Percentiles rank a stretch among this genome's conserved stretches.
phyloP scores from a whole-genome alignment of 2,797 vertebrate species.

The Chelon auratus region DNA sequence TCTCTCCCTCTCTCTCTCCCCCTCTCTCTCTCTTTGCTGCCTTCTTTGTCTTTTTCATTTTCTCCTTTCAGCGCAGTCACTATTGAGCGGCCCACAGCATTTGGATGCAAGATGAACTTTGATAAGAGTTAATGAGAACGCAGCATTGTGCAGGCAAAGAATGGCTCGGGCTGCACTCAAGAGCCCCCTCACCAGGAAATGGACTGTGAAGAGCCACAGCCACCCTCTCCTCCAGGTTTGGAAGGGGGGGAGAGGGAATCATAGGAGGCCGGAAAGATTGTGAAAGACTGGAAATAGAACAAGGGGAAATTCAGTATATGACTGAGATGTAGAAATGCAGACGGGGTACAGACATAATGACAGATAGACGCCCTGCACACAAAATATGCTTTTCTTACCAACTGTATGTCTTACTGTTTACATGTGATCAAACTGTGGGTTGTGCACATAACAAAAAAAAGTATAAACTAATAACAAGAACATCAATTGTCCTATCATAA shows the following conservation, averaged over 20 bases:
- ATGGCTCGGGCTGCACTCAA: conserved; percentile 76
- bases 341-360: conserved; percentile 37
- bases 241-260: conserved; percentile 27
- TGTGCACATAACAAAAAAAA: no score
- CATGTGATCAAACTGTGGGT: no score
- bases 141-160: conserved; percentile 81
- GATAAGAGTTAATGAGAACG: conserved; percentile 89
- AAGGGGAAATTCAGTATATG: conserved; percentile 18
- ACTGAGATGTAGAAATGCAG: conserved; percentile 15
- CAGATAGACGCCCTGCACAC: neutral
- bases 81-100: conserved; percentile 77
- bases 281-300: conserved; percentile 29
- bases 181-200: conserved; percentile 81
- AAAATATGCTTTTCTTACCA: neutral
- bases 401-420: neutral
- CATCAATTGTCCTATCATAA: no score
- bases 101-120: conserved; percentile 88
- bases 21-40: conserved; percentile 15
- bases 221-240: conserved; percentile 58
- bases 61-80: conserved; percentile 65
- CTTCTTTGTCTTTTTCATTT: conserved; percentile 74
- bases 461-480: no score
- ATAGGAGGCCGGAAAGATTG: conserved; percentile 11
- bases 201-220: conserved; percentile 70
- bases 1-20: conserved; percentile 8